Percentiles rank a stretch among this genome's conserved stretches.
Evolutionary conservation across 2,797 vertebrate species (phyloP).

Genomic region (Denticeps clupeoides): DNA sequence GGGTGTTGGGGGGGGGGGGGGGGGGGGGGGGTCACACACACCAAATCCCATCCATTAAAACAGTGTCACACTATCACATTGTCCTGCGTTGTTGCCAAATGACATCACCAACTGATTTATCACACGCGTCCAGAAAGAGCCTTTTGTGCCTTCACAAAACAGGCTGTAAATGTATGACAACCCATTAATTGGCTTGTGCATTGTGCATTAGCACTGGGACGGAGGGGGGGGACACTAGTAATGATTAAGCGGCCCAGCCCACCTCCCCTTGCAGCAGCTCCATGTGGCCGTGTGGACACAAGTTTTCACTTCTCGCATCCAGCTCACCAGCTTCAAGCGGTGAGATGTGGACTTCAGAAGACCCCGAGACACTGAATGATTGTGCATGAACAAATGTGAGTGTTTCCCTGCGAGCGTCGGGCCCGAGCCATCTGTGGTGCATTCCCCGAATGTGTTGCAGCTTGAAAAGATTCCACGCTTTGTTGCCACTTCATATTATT

Average conservation of each 20-base stretch:
- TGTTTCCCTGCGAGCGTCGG: too few relatives aligned
- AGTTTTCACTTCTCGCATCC: background rate
- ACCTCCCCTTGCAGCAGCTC: background rate
- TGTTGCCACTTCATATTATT: background rate
- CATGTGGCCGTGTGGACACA: background rate
- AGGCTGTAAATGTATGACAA: conserved; percentile 54
- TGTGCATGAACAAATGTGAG: too few relatives aligned
- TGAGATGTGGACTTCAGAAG: too few relatives aligned
- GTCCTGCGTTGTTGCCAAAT: conserved; percentile 38
- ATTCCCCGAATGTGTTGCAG: too few relatives aligned
- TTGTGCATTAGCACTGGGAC: conserved; percentile 40
- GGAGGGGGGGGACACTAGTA: conserved; percentile 32
- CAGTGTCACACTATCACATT: conserved; percentile 41
- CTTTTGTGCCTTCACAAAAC: conserved; percentile 47
- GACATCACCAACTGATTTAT: conserved; percentile 55
- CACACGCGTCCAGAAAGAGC: conserved; percentile 12
- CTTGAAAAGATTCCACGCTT: background rate
- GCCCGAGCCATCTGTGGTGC: too few relatives aligned
- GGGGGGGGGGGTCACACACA: too few relatives aligned
- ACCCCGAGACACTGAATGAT: background rate
- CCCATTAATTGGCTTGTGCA: conserved; percentile 49
- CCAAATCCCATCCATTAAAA: conserved; percentile 3
- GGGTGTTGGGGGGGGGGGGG: too few relatives aligned
- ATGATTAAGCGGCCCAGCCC: conserved; percentile 46
- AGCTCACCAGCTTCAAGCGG: background rate